These are phyloP conservation scores for Drosophila barbarae DNA, from an alignment of 2,888 invertebrate genomes.

Conservation along the genomic window DNA sequence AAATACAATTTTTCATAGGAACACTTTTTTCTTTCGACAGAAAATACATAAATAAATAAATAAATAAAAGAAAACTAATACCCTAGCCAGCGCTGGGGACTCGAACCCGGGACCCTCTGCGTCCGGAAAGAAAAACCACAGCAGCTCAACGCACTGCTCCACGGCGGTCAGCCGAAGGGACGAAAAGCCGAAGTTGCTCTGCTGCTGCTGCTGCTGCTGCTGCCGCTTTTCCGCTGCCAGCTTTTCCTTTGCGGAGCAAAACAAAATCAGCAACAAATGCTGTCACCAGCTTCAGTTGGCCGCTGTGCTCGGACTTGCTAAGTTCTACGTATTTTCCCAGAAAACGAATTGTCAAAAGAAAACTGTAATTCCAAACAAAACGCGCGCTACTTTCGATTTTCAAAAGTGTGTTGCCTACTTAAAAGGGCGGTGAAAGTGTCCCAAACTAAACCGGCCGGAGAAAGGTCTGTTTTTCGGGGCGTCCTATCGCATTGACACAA, in stretches of 20 bases:
- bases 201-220: conserved; percentile 26
- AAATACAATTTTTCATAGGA: too few species aligned
- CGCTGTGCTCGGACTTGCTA: conserved; percentile 64
- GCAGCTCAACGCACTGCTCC: conserved; percentile 3
- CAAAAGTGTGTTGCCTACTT: conserved; percentile 50
- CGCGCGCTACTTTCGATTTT: conserved; percentile 45
- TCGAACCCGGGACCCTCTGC: background rate
- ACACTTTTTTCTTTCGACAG: too few species aligned
- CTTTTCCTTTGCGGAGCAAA: conserved; percentile 33
- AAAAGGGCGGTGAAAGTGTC: conserved; percentile 37
- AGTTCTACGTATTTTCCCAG: conserved; percentile 34
- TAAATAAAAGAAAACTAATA: background rate
- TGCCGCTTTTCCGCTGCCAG: conserved; percentile 40
- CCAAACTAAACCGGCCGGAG: conserved; percentile 16
- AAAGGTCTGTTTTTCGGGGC: conserved; percentile 46
- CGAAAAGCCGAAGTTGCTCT: conserved; percentile 49
- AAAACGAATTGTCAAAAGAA: background rate
- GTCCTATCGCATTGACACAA: conserved; percentile 62
- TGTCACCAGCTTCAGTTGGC: conserved; percentile 70
- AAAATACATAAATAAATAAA: background rate
- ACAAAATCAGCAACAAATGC: conserved; percentile 75
- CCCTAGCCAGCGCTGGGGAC: conserved; percentile 8
- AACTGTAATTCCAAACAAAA: conserved; percentile 1
- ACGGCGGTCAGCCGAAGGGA: conserved; percentile 40
- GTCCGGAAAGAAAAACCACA: conserved; percentile 11